Conservation (phyloP, 2,113 vertebrate genomes). For the Aplodontia rufa region DNA sequence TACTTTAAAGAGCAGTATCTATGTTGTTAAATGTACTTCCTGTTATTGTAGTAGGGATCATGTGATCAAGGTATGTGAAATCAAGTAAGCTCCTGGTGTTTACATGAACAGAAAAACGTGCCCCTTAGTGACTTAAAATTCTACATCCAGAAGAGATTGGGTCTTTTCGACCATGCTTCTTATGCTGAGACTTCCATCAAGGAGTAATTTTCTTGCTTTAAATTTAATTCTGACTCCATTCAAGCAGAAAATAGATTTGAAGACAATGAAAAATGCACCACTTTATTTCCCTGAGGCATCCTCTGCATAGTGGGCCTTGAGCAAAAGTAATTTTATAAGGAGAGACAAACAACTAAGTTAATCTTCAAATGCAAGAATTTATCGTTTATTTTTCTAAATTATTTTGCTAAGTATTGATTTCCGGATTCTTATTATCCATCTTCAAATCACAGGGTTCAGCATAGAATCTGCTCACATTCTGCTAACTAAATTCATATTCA, state of each 20-base stretch:
- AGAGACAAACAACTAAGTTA: slow-evolving; percentile 75
- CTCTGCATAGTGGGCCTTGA: slow-evolving; percentile 75
- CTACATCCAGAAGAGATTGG: not conserved
- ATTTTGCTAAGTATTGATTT: slow-evolving; percentile 77
- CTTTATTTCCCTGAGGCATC: slow-evolving; percentile 82
- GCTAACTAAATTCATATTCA: slow-evolving; percentile 63
- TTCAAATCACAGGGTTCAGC: slow-evolving; percentile 40
- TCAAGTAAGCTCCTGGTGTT: not conserved
- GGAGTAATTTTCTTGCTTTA: slow-evolving; percentile 74
- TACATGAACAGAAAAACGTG: not conserved
- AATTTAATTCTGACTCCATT: slow-evolving; percentile 76
- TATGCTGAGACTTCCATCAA: slow-evolving; percentile 55
- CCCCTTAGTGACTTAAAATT: slow-evolving; percentile 40
- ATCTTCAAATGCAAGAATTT: slow-evolving; percentile 73
- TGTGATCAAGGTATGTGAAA: not conserved
- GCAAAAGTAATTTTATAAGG: slow-evolving; percentile 78
- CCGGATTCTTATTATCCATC: slow-evolving; percentile 45
- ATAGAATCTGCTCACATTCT: slow-evolving; percentile 59
- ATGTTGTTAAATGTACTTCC: not conserved
- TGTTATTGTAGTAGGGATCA: not conserved
- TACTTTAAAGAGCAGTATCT: not conserved
- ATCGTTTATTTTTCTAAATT: slow-evolving; percentile 59
- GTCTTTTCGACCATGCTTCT: slow-evolving; percentile 51
- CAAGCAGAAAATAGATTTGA: slow-evolving; percentile 81
- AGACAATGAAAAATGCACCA: slow-evolving; percentile 79